Conservation (phyloP, 37 sponge, comb jelly and placozoan species). For the Cladorhizidae sp. region DNA sequence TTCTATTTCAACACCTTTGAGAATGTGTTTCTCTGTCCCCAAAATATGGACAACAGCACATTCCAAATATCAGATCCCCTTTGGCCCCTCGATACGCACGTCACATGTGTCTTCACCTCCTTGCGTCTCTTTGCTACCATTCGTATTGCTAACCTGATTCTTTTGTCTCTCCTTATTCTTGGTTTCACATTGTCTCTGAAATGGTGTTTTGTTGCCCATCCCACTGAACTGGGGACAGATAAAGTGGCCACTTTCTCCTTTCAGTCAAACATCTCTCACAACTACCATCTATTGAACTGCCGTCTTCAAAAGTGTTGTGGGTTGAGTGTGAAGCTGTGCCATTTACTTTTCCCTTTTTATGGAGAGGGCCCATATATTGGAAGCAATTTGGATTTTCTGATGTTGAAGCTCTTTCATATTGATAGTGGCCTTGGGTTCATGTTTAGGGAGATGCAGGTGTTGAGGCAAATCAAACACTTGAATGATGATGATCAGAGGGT, state of each 20-base stretch:
- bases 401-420: conserved; percentile 52
- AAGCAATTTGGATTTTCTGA: conserved; percentile 55
- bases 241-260: conserved; percentile 52
- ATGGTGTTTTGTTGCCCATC: conserved; percentile 43
- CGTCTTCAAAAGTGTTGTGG: neutral
- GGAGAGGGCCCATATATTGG: conserved; percentile 16
- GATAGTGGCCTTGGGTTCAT: conserved; percentile 52
- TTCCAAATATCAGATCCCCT: neutral
- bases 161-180: conserved; percentile 30
- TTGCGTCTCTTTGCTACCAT: conserved; percentile 49
- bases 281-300: conserved; percentile 31
- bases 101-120: conserved; percentile 61
- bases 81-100: conserved; percentile 36
- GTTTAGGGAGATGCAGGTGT: conserved; percentile 51
- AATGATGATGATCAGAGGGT: conserved; percentile 40
- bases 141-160: conserved; percentile 49
- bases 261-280: conserved; percentile 26
- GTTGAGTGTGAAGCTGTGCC: neutral
- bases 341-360: conserved; percentile 17
- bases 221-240: conserved; percentile 39
- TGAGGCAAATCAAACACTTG: conserved; percentile 11
- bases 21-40: conserved; percentile 57
- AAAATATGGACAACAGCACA: neutral
- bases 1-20: conserved; percentile 40
- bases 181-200: conserved; percentile 36